phyloP scores from a whole-genome alignment of 2,888 invertebrate species.

The Beris morrisii region DNA sequence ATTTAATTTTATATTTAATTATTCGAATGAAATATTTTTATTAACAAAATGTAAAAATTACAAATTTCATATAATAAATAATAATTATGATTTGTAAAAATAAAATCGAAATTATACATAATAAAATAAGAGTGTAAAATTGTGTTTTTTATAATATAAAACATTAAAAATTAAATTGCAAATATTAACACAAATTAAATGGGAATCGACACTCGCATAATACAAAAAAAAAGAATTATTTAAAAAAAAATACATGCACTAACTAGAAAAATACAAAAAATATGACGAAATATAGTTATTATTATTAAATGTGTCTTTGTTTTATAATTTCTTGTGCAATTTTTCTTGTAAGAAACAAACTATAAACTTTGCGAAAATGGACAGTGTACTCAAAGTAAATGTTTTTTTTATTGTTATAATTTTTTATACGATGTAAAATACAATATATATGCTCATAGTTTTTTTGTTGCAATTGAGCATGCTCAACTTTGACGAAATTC shows the following conservation, averaged over 20 bases:
- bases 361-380: no score
- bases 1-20: background rate
- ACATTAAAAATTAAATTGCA: slow-evolving; percentile 17
- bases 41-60: slow-evolving; percentile 5
- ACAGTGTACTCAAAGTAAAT: no score
- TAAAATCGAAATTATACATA: slow-evolving; percentile 1
- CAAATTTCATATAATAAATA: slow-evolving; percentile 17
- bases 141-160: slow-evolving; percentile 11
- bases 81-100: background rate
- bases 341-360: no score
- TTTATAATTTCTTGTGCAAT: no score
- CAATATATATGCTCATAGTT: no score
- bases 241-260: slow-evolving; percentile 5
- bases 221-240: slow-evolving; percentile 26
- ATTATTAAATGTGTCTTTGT: no score
- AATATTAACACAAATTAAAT: slow-evolving; percentile 25
- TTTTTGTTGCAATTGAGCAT: no score
- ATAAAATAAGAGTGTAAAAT: slow-evolving; percentile 13
- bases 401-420: no score
- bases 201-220: slow-evolving; percentile 38
- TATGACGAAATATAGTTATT: slow-evolving; percentile 2
- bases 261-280: slow-evolving; percentile 7
- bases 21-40: background rate
- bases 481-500: no score
- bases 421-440: no score